Base-by-base conservation (phyloP, 1,140 invertebrate genomes). In the Euwallacea similis region DNA sequence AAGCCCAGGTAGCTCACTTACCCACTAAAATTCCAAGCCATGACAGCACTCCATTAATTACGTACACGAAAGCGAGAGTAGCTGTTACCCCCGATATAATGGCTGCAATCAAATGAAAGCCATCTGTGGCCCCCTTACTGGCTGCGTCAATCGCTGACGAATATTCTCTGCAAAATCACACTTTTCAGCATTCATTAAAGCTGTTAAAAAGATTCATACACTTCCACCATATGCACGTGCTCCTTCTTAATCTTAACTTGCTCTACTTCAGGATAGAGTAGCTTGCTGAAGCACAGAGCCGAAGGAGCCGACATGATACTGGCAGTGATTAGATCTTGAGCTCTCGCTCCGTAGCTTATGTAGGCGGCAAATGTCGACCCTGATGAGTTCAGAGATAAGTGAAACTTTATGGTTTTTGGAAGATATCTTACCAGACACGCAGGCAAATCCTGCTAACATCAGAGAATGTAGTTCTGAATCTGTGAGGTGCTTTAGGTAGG, bases 281-380 rank as follows among this genome's bases (percentile, higher is more conserved):
- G 83, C 82, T 99, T 99, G 0, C 94, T 88, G 69, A 89, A 92
- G 75, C 91, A 93, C 6, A 99, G 83, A 0, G 96, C 91, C 33
- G 94, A 94, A 0, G 97, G 95, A 0, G 96, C 96, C 0, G 95
- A 93, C 96, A 99, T 98, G 0, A 98, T 89, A 55, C 93, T 95
- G 0, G 97, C 95, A 0, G 94, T 94, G 58, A 99, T 88, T 15
- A 94, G 81, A 82, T 94, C 90, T 0, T 88, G 86, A 1, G 93
- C 87, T 70, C 91, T 87, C 6, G 96, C 94, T 2, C 96, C 96
- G 80, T 96, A 96, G 13, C 86, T 86, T 46, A 98, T 93, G 79
- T 98, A 98, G 0, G 95, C 93, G 0, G 94, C 96, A 75, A 99
- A 84, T 0, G 97, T 93, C 0, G 93, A 91, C 8, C 93, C 90